phyloP scores from a whole-genome alignment of 1,140 invertebrate species.

The Patella vulgata region DNA sequence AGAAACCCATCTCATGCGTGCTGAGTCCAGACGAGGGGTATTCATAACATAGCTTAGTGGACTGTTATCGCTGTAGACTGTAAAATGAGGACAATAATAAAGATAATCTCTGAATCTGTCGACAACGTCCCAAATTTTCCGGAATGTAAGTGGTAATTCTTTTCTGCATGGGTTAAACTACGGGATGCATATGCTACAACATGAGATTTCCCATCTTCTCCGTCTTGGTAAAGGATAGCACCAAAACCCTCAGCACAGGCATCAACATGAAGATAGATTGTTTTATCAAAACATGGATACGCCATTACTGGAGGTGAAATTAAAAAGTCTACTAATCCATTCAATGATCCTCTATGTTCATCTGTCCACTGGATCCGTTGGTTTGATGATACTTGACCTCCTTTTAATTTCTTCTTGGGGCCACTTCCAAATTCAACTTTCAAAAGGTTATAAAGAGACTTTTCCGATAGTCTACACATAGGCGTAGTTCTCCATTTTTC shows the following conservation, averaged over 20 bases:
- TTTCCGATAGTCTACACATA: conserved; percentile 31
- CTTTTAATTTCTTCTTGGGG: conserved; percentile 1
- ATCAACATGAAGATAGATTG: conserved; percentile 44
- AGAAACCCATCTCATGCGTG: conserved; percentile 11
- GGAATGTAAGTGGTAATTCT: conserved; percentile 25
- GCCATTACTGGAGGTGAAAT: conserved; percentile 17
- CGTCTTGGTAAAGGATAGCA: conserved; percentile 63
- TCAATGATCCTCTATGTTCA: neutral
- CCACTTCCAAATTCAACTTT: conserved; percentile 12
- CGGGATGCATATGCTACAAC: conserved; percentile 45
- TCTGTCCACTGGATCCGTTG: conserved; percentile 5
- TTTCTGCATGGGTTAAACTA: conserved; percentile 25
- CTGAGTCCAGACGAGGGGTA: conserved; percentile 5
- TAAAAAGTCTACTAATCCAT: conserved; percentile 7
- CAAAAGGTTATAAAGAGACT: conserved; percentile 11
- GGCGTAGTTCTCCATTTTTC: conserved; percentile 16
- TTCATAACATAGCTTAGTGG: conserved; percentile 20
- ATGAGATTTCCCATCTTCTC: conserved; percentile 18
- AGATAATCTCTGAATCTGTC: conserved; percentile 22
- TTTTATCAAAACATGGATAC: conserved; percentile 1
- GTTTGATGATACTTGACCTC: conserved; percentile 13
- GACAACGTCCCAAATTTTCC: conserved; percentile 30
- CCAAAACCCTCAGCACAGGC: conserved; percentile 63
- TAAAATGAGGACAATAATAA: conserved; percentile 16
- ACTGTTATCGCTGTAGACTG: conserved; percentile 27